phyloP scores from a whole-genome alignment of 2,888 invertebrate species.

The Rutpela maculata region DNA sequence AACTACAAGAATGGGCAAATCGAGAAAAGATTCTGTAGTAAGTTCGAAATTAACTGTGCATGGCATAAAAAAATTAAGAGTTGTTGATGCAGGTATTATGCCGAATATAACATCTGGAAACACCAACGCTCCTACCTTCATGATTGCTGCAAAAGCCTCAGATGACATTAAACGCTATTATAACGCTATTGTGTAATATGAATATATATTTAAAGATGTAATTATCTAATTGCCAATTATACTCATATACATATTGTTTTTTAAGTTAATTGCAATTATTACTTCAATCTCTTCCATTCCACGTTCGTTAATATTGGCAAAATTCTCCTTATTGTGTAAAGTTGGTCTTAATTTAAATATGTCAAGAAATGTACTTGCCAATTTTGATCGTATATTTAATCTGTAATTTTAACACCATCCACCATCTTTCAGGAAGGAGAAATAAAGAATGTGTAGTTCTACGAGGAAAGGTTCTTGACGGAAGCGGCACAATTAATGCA shows the following conservation, averaged over 20 bases:
- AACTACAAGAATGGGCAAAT: slow-evolving; percentile 55
- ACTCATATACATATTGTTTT: no score
- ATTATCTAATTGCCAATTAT: no score
- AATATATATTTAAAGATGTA: no score
- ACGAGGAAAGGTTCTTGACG: slow-evolving; percentile 88
- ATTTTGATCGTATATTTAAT: no score
- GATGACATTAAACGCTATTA: slow-evolving; percentile 44
- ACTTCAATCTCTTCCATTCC: no score
- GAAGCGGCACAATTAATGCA: slow-evolving; percentile 87
- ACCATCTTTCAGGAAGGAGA: neutral
- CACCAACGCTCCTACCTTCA: slow-evolving; percentile 44
- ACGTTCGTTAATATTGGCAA: no score
- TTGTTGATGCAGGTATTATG: slow-evolving; percentile 81
- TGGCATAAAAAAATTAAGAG: slow-evolving; percentile 77
- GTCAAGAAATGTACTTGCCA: no score
- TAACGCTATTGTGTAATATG: neutral
- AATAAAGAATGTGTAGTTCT: neutral
- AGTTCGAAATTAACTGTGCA: slow-evolving; percentile 78
- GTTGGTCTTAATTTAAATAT: no score
- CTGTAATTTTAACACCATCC: no score
- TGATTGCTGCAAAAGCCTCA: slow-evolving; percentile 51
- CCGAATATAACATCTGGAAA: slow-evolving; percentile 68
- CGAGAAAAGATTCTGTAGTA: slow-evolving; percentile 67
- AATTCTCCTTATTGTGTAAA: no score
- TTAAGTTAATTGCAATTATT: no score